Base-by-base conservation (phyloP, 2,888 invertebrate genomes). In the Strigamia crassipes region DNA sequence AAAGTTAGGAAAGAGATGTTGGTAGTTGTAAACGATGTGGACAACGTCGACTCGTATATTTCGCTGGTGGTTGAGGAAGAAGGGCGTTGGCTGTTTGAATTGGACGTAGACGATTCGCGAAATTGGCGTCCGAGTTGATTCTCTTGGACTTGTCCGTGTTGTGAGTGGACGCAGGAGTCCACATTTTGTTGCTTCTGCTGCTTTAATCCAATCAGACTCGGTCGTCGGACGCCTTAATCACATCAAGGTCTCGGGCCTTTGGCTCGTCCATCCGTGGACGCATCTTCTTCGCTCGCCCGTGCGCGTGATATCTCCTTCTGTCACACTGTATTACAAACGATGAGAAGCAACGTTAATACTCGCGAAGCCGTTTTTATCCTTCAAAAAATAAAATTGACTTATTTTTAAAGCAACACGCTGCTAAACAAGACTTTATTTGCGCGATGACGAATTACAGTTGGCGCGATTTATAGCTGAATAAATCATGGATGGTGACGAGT, bases 121-220 rank as follows among this genome's bases (percentile, higher is more conserved):
- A 73, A 73, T 73, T 73, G 73, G 73, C 73, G 73, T 73, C 73
- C 73, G 73, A n/a, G 5, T 73, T 73, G 73, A 73, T 73, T 73
- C 73, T 31, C 27, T 73, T 73, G 73, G 73, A 73, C 73, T 73
- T 23, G 73, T 73, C 31, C 73, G 73, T 31, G 73, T 56, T 73
- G 73, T 73, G 73, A 73, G 73, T 73, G 73, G 73, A 73, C 73
- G 73, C 73, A 73, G 73, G 73, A 73, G 73, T 31, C 27, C 73
- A 27, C 73, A 73, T 73, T 73, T 73, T 73, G 73, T 27, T 73
- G 73, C 73, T 73, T n/a, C 73, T 27, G 23, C 27, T 31, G 73
- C 73, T 73, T 73, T 73, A 73, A 73, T 73, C 73, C 73, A 73
- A 73, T 73, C 73, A 73, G 73, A 73, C 73, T 73, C 73, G 73